Evolutionary conservation across 2,888 invertebrate species (phyloP).

Genomic region (Trichopoda pennipes): DNA sequence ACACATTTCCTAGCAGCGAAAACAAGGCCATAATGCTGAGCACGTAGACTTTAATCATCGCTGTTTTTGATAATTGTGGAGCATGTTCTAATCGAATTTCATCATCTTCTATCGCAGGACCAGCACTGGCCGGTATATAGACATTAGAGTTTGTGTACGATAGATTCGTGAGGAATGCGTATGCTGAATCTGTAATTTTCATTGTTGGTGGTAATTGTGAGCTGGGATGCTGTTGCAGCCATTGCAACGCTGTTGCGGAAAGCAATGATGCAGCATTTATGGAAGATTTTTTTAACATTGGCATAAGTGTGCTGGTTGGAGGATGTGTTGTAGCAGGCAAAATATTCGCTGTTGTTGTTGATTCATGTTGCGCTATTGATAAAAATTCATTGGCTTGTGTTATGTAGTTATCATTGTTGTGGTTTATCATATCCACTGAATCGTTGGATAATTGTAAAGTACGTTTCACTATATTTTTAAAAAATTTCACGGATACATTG

Average conservation of each 20-base stretch:
- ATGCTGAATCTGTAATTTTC: conserved; percentile 47
- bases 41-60: conserved; percentile 85
- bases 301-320: background rate
- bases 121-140: conserved; percentile 49
- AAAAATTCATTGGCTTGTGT: background rate
- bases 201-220: conserved; percentile 48
- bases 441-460: conserved; percentile 15
- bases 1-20: conserved; percentile 88
- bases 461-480: conserved; percentile 17
- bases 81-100: conserved; percentile 83
- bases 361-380: background rate
- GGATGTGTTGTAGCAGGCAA: background rate
- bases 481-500: conserved; percentile 15
- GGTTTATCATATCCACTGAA: conserved; percentile 7
- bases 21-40: conserved; percentile 86
- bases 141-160: conserved; percentile 46
- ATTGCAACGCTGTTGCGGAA: conserved; percentile 48
- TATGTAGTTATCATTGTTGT: background rate
- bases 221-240: conserved; percentile 47
- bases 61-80: conserved; percentile 85
- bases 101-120: conserved; percentile 60
- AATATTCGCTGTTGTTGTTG: too few species aligned
- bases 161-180: conserved; percentile 52
- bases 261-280: conserved; percentile 41
- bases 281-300: conserved; percentile 25